A percentile compares a stretch with the other conserved stretches of the same genome.
These are phyloP conservation scores for Vireo altiloquus DNA, from an alignment of 2,113 vertebrate genomes.

Conservation along the genomic window DNA sequence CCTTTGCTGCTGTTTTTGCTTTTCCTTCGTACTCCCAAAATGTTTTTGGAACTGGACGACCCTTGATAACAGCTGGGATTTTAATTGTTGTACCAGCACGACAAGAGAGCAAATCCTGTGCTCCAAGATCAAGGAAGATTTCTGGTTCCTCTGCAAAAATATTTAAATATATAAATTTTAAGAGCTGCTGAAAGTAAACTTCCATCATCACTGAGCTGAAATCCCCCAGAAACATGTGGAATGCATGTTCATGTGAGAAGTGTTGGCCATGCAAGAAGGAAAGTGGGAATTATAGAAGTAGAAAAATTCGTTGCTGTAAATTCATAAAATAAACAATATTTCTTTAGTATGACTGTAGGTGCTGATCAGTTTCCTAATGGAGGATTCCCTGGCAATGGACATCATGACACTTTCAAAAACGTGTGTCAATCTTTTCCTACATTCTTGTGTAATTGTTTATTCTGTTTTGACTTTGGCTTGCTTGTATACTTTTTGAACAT, in stretches of 20 bases:
- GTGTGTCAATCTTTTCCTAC: not conserved
- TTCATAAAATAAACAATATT: not conserved
- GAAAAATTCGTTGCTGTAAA: not conserved
- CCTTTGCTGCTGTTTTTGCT: slow-evolving; percentile 86
- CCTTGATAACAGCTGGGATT: slow-evolving; percentile 85
- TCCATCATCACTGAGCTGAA: not conserved
- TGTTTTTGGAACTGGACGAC: slow-evolving; percentile 87
- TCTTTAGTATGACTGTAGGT: not conserved
- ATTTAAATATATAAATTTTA: not conserved
- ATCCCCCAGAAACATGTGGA: not conserved
- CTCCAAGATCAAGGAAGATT: slow-evolving; percentile 83
- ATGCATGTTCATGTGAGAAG: not conserved
- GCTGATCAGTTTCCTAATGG: not conserved
- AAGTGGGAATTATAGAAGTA: not conserved
- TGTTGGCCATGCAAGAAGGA: not conserved
- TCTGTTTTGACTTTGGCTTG: not conserved
- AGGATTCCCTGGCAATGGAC: not conserved
- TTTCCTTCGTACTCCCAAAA: slow-evolving; percentile 94
- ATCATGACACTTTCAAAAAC: not conserved
- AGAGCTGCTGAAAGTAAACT: not conserved
- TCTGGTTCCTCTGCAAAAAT: slow-evolving; percentile 84
- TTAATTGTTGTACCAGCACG: slow-evolving; percentile 84
- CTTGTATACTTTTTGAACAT: not conserved
- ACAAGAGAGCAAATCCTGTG: slow-evolving; percentile 83
- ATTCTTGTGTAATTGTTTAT: not conserved